Conservation (phyloP, 2,888 invertebrate genomes). For the Trichogramma dendrolimi region DNA sequence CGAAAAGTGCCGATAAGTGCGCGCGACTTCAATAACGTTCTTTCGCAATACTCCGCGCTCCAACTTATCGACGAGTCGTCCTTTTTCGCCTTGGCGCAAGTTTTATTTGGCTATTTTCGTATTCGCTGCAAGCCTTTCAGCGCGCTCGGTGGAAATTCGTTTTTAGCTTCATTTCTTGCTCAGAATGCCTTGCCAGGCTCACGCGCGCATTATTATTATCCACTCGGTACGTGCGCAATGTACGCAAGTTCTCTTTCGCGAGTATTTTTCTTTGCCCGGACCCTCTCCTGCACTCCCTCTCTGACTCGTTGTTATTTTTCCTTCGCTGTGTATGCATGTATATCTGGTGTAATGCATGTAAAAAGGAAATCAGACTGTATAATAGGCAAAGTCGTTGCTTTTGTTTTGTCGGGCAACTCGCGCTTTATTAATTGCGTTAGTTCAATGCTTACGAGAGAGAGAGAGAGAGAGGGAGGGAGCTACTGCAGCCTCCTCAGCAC, state of each 20-base stretch:
- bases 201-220: no score
- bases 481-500: no score
- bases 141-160: no score
- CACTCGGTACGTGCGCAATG: no score
- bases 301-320: background rate
- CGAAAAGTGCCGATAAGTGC: no score
- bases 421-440: conserved; percentile 13
- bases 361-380: no score
- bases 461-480: no score
- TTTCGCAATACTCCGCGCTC: conserved; percentile 7
- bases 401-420: conserved; percentile 9
- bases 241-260: no score
- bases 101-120: conserved; percentile 4
- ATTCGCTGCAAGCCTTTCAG: background rate
- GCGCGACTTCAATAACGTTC: background rate
- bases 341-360: background rate
- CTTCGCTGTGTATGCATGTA: background rate
- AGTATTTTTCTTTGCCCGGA: no score
- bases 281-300: background rate
- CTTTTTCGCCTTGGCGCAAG: conserved; percentile 2
- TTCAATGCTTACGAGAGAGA: background rate
- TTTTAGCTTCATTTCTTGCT: no score
- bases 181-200: no score
- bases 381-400: background rate
- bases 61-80: background rate